Conservation (phyloP, 53 echinoderm and acorn worm genomes). For the Holothuria scabra region DNA sequence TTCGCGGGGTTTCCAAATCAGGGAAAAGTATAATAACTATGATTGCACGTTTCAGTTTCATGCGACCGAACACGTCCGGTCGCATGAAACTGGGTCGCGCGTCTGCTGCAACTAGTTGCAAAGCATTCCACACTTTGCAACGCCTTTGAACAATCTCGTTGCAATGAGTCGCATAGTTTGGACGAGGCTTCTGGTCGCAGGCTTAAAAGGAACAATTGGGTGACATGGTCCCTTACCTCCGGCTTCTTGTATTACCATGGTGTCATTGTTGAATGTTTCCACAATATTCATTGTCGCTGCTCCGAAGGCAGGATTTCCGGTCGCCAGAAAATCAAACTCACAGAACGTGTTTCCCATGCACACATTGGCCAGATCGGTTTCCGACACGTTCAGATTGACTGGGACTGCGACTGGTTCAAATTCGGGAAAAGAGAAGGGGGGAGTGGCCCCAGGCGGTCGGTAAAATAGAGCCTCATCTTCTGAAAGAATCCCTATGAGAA, state of each 20-base stretch:
- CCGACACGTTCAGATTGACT: neutral
- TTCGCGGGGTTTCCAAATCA: no score
- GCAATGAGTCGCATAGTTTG: no score
- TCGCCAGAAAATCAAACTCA: slow-evolving; percentile 15
- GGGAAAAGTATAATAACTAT: no score
- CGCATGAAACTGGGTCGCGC: no score
- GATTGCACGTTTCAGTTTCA: no score
- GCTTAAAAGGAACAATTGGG: no score
- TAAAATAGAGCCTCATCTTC: slow-evolving; percentile 23
- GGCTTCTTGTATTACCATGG: neutral
- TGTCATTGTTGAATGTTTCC: neutral
- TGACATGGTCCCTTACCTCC: no score
- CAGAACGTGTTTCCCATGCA: slow-evolving; percentile 16
- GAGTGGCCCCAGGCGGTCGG: slow-evolving; percentile 18
- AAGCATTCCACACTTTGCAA: no score
- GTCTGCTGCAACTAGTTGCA: no score
- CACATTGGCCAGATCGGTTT: neutral
- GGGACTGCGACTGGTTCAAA: neutral
- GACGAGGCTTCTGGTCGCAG: no score
- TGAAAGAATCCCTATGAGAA: slow-evolving; percentile 14
- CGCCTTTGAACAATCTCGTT: no score
- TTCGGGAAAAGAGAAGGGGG: slow-evolving; percentile 9
- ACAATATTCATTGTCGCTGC: slow-evolving; percentile 1
- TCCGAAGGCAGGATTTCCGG: neutral
- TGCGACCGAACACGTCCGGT: no score